Evolutionary conservation across 2,113 vertebrate species (phyloP), one percentile per base, ranked within the genome.

Genomic region (Dasyprocta punctata): DNA sequence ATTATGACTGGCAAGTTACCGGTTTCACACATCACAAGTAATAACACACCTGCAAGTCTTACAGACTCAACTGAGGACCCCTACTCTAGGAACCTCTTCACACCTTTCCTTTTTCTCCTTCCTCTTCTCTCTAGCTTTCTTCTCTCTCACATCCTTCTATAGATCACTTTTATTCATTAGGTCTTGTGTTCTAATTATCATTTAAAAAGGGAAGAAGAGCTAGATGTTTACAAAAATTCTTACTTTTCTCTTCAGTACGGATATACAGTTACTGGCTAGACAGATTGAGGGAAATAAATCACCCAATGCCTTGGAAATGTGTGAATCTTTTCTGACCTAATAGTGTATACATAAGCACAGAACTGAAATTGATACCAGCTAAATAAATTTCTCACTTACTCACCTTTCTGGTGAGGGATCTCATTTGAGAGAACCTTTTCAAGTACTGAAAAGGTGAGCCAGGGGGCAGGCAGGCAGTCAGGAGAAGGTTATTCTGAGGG

Each of bases 401-500:
- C 38, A 94, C 6, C 69, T 94, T 86, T 92, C 52, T 90, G 26
- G 58, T 63, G 58, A 92, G 30, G 17, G 9, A 94, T 24, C 22
- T 61, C 69, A 60, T 73, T 95, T 89, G 38, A 90, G 36, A 54
- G 92, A 52, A 8, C 13, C 36, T 54, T 92, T 87, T 20, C 33
- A 94, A 85, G 77, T 47, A 28, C 5, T 56, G 38, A 28, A 90
- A 94, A 97, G 93, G 91, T 97, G 63, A 98, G 85, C 47, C 47
- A 91, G 89, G 65, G 88, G 77, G 20, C 89, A 96, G 77, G 20
- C 89, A 96, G 33, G 52, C 77, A 82, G 28, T 52, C 54, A 87
- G 33, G 11, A 83, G 75, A 96, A 90, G 82, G 20, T 94, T 95
- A 96, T 96, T 96, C 94, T 89, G 82, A 90, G 88, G 97, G 94